A percentile compares a stretch with the other conserved stretches of the same genome.
Conservation (phyloP, 2,113 vertebrate species). For the Tiliqua scincoides region DNA sequence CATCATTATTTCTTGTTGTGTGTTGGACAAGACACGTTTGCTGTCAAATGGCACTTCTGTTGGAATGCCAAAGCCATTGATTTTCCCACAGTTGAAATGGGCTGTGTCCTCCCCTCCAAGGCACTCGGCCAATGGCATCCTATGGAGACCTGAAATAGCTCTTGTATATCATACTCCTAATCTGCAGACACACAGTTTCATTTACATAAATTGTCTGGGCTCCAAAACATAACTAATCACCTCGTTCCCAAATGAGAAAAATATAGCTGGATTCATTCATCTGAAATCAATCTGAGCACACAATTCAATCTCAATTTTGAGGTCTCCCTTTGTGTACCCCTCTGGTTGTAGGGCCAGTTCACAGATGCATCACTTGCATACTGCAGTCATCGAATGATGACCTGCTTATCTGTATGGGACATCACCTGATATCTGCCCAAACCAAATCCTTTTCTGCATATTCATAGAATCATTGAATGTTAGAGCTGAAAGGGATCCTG, state of each 20-base stretch:
- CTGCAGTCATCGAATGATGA: too few species aligned
- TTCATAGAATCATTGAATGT: neutral
- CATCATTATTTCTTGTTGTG: constrained; percentile 39
- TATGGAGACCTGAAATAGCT: constrained; percentile 44
- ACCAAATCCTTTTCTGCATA: neutral
- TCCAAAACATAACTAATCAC: constrained; percentile 9
- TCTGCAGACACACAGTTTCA: constrained; percentile 1
- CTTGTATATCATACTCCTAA: neutral
- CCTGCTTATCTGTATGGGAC: too few species aligned
- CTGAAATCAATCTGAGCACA: neutral
- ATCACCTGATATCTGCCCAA: too few species aligned
- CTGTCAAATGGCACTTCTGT: constrained; percentile 35
- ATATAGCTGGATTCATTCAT: neutral
- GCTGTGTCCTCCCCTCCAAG: constrained; percentile 38
- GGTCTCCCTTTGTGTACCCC: neutral
- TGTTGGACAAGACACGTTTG: constrained; percentile 48
- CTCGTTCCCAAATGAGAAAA: constrained; percentile 22
- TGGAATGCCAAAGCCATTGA: constrained; percentile 52
- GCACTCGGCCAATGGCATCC: constrained; percentile 33
- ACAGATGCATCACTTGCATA: neutral
- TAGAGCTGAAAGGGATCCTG: too few species aligned
- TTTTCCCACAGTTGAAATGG: constrained; percentile 50
- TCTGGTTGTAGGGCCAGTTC: neutral
- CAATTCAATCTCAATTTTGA: fast-evolving
- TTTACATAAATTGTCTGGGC: constrained; percentile 19